Evolutionary conservation across 1,140 invertebrate species (phyloP), one percentile per base, ranked within the genome.

Genomic region (Callitettix versicolor): DNA sequence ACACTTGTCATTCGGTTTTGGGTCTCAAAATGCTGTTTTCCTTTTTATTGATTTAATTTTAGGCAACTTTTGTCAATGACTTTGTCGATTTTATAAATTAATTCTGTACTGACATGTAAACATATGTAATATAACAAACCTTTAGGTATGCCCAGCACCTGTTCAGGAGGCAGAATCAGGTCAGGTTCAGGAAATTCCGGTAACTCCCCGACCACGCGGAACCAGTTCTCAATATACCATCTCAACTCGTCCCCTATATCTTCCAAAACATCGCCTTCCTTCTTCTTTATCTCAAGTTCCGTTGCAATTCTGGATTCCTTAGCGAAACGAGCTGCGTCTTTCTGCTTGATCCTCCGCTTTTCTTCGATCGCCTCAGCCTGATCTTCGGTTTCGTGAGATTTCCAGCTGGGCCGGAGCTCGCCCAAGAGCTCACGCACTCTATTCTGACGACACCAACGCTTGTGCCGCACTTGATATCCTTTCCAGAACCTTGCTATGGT

Each of bases 151-250:
- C 48, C 48, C 14, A 51, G 48, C 2, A 51, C 3, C 3, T 26
- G 18, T 3, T 51, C 33, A 12, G 48, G 48, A 9, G 15, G n/a
- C 9, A n/a, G 5, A 5, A 51, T 38, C 18, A 4, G 3, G 14
- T 30, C 21, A 14, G 26, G 7, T 17, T 26, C 30, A 9, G 48
- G 48, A 34, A 51, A 51, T 6, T 36, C 48, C 3, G 48, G 48
- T 6, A 51, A 34, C 48, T 51, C 48, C 14, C 34, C 34, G n/a
- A 51, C 14, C n/a, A 18, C 36, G 30, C 48, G 48, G 33, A 36
- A 51, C 48, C 48, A 51, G 48, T 51, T 34, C 33, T 51, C 30
- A 18, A 51, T 51, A 34, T 51, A 51, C 48, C 48, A 51, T 5
- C 48, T 26, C n/a, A 51, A 34, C n/a, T 51, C 30, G 48, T 51